These are phyloP conservation scores for Reticulitermes lucifugus DNA, from an alignment of 2,888 invertebrate species.

Conservation along the genomic window DNA sequence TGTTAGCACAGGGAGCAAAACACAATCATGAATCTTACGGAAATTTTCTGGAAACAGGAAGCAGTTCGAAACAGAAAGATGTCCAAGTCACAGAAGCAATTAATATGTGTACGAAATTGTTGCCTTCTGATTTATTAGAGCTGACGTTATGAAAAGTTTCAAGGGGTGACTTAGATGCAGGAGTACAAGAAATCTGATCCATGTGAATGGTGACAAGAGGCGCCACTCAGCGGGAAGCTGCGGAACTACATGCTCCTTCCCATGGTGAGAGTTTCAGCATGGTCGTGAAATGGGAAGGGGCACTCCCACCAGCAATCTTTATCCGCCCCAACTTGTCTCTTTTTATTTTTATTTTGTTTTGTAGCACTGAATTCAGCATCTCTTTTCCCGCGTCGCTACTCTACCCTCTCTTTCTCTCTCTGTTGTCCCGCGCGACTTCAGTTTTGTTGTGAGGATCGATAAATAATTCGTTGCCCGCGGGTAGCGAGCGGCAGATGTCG, in stretches of 20 bases:
- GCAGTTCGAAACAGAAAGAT: no score
- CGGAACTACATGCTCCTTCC: constrained; percentile 58
- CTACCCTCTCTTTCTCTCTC: not conserved
- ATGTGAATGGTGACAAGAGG: constrained; percentile 54
- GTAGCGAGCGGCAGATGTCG: constrained; percentile 44
- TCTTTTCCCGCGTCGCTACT: constrained; percentile 15
- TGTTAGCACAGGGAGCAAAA: no score
- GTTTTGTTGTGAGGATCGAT: constrained; percentile 27
- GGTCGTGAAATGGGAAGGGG: constrained; percentile 18
- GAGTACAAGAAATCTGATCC: constrained; percentile 10
- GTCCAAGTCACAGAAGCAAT: no score
- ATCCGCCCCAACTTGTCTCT: constrained; percentile 26
- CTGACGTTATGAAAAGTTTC: not conserved
- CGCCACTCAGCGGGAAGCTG: constrained; percentile 61
- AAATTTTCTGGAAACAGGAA: no score
- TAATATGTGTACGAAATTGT: no score
- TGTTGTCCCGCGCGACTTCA: constrained; percentile 41
- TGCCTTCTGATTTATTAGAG: no score
- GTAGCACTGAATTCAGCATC: constrained; percentile 36
- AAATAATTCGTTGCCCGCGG: constrained; percentile 35
- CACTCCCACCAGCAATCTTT: constrained; percentile 24
- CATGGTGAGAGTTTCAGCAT: constrained; percentile 48
- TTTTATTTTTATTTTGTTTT: constrained; percentile 38
- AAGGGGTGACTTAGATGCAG: not conserved
- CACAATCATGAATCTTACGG: no score